Conservation (phyloP, 1,140 invertebrate genomes). For the Stegodyphus mimosarum region DNA sequence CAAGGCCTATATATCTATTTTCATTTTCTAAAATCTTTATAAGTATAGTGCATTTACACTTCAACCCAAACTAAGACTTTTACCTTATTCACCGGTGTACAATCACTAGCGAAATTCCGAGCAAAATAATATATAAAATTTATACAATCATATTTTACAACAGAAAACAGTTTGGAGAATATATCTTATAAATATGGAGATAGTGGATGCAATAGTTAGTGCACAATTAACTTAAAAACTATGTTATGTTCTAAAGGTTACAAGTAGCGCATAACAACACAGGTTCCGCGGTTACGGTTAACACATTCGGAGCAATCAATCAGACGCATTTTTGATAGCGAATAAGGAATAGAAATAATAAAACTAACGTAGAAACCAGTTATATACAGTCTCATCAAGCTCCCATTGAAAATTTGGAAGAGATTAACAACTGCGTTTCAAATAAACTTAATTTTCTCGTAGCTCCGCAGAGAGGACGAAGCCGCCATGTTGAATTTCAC, state of each 20-base stretch:
- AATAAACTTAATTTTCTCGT: neutral
- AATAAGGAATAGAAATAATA: neutral
- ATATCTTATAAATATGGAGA: neutral
- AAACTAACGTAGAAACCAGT: neutral
- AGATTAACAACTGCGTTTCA: neutral
- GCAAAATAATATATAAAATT: neutral
- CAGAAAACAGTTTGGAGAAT: slow-evolving; percentile 21
- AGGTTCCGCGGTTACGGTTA: slow-evolving; percentile 9
- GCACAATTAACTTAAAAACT: slow-evolving; percentile 18
- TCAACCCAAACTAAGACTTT: neutral
- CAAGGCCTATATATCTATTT: neutral
- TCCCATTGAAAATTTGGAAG: too few relatives aligned
- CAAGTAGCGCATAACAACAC: neutral
- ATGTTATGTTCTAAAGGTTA: neutral
- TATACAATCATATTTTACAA: neutral
- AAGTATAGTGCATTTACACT: neutral
- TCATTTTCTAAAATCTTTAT: slow-evolving; percentile 11
- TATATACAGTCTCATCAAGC: neutral
- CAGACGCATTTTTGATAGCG: neutral
- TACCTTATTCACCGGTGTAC: neutral
- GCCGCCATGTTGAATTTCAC: slow-evolving; percentile 57
- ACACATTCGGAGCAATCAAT: neutral
- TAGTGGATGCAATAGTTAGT: neutral
- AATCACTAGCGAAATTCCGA: slow-evolving; percentile 11
- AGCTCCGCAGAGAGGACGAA: neutral